Percentiles rank a stretch among this genome's conserved stretches.
These are phyloP conservation scores for Diorhabda sublineata DNA, from an alignment of 1,140 invertebrate species.

Conservation along the genomic window DNA sequence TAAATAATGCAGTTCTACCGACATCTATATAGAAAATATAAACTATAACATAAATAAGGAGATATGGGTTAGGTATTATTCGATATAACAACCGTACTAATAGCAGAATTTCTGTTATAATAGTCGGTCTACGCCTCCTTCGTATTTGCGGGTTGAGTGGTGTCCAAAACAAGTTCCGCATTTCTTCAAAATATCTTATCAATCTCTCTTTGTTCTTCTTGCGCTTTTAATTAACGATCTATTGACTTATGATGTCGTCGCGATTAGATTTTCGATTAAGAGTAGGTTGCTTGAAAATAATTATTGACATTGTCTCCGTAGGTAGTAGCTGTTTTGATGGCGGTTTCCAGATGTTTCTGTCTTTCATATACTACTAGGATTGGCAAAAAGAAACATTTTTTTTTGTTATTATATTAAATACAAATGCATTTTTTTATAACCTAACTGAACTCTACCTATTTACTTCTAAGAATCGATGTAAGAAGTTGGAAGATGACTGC, in stretches of 20 bases:
- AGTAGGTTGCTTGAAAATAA: background rate
- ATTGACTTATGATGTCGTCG: constrained; percentile 10
- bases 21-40: background rate
- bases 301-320: background rate
- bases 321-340: background rate
- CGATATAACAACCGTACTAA: constrained; percentile 11
- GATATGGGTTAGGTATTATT: background rate
- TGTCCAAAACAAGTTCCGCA: constrained; percentile 29
- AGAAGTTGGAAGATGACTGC: too few relatives aligned
- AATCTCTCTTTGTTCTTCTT: constrained; percentile 18
- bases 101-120: constrained; percentile 11
- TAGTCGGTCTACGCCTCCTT: constrained; percentile 12
- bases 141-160: constrained; percentile 11
- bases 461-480: too few relatives aligned
- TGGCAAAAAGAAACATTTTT: too few relatives aligned
- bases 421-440: too few relatives aligned
- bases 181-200: constrained; percentile 24
- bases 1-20: too few relatives aligned
- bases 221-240: constrained; percentile 19
- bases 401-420: too few relatives aligned
- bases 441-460: too few relatives aligned
- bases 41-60: background rate
- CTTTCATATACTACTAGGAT: too few relatives aligned
- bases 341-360: background rate
- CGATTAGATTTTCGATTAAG: constrained; percentile 10